phyloP scores from a whole-genome alignment of 2,113 vertebrate genomes.

The Trachemys scripta region DNA sequence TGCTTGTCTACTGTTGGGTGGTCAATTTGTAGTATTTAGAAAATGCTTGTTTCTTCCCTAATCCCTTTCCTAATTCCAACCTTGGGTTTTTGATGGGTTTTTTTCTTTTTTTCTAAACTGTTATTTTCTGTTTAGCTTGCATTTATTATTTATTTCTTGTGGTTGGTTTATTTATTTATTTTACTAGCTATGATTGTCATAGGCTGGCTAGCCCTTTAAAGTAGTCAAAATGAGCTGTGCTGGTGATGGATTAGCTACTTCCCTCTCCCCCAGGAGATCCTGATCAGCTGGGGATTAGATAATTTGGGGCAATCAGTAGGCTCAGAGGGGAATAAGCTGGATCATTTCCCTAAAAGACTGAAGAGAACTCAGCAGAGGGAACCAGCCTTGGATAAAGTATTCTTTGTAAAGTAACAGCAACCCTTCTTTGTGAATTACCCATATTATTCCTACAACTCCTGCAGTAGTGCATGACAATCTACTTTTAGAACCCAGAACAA shows the following conservation, averaged over 20 bases:
- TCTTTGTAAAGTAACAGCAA: not conserved
- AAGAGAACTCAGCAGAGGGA: not conserved
- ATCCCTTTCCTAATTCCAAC: not conserved
- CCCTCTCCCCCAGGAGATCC: too few relatives aligned
- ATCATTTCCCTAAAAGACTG: too few relatives aligned
- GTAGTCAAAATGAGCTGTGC: too few relatives aligned
- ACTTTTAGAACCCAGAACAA: not conserved
- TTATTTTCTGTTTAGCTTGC: not conserved
- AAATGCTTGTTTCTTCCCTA: not conserved
- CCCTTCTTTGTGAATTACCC: not conserved
- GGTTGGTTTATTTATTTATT: not conserved
- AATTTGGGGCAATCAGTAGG: too few relatives aligned
- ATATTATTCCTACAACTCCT: not conserved
- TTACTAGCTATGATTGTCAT: not conserved
- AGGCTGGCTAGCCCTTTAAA: too few relatives aligned
- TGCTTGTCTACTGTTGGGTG: fast-evolving
- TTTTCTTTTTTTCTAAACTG: not conserved
- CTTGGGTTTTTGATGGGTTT: not conserved
- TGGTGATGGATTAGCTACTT: too few relatives aligned
- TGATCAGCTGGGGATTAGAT: too few relatives aligned
- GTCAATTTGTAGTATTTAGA: not conserved
- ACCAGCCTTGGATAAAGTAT: not conserved
- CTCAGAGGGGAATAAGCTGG: too few relatives aligned
- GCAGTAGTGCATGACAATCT: not conserved
- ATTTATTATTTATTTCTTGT: not conserved